These are phyloP conservation scores for Frieseomelitta varia DNA, from an alignment of 1,140 invertebrate species.

Conservation along the genomic window DNA sequence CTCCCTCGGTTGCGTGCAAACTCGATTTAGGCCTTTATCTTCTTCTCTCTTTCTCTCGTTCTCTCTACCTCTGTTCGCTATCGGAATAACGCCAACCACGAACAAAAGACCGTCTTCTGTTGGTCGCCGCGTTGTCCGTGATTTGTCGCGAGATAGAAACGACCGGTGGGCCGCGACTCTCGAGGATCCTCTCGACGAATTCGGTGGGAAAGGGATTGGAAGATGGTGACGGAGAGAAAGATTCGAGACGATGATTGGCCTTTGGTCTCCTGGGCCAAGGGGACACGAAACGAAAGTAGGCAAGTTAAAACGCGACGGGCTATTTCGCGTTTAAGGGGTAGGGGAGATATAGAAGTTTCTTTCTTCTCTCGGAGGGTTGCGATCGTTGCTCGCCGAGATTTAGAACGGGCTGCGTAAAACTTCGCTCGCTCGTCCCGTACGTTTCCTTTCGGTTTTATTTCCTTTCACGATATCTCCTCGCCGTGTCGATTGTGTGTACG, in stretches of 20 bases:
- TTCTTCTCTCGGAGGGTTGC: slow-evolving; percentile 19
- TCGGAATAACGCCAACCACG: slow-evolving; percentile 32
- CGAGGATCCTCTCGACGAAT: slow-evolving; percentile 35
- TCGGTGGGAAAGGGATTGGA: slow-evolving; percentile 34
- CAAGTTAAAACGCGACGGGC: slow-evolving; percentile 52
- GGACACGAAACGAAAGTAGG: slow-evolving; percentile 39
- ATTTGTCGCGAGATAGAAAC: slow-evolving; percentile 60
- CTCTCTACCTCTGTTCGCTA: slow-evolving; percentile 34
- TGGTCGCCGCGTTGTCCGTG: slow-evolving; percentile 55
- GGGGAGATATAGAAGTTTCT: slow-evolving; percentile 2
- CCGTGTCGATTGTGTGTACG: background rate
- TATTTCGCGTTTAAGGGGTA: slow-evolving; percentile 9
- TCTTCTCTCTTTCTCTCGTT: background rate
- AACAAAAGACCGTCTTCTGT: slow-evolving; percentile 35
- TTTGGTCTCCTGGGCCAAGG: too few species aligned
- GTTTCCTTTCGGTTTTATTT: background rate
- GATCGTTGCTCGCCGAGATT: slow-evolving; percentile 29
- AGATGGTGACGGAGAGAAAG: slow-evolving; percentile 8
- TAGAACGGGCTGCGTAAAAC: slow-evolving; percentile 16
- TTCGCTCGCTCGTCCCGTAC: background rate
- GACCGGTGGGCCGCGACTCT: slow-evolving; percentile 8
- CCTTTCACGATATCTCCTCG: too few species aligned
- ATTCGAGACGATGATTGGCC: slow-evolving; percentile 54
- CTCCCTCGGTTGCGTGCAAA: background rate
- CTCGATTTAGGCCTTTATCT: slow-evolving; percentile 52